Percentiles rank a stretch among this genome's conserved stretches.
Conservation (phyloP, 2,113 vertebrate genomes). For the Pampusana beccarii region DNA sequence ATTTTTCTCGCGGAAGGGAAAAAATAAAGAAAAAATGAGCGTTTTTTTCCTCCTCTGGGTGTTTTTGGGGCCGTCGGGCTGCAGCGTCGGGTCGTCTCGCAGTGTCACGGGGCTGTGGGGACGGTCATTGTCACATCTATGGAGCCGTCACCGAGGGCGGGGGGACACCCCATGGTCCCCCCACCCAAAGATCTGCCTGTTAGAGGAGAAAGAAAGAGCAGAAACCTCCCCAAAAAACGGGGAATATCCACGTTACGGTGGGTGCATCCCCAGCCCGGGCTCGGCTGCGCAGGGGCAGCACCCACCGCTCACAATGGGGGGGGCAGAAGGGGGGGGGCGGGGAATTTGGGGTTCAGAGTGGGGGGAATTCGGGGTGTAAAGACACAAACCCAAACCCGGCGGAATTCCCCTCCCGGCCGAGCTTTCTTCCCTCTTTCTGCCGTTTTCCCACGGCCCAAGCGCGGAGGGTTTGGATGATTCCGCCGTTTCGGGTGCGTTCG, state of each 20-base stretch:
- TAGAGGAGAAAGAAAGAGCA: neutral
- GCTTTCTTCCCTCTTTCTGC: neutral
- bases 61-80: neutral
- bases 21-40: rapidly evolving
- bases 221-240: too few species aligned
- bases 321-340: too few species aligned
- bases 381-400: neutral
- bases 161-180: too few species aligned
- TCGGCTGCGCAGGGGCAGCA: neutral
- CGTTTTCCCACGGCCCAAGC: neutral
- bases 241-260: rapidly evolving
- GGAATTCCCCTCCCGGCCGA: neutral
- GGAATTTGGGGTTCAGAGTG: neutral
- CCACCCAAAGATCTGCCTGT: neutral
- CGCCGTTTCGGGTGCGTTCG: neutral
- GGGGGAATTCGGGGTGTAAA: neutral
- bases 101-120: neutral
- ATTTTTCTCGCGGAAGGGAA: neutral
- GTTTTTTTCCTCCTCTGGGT: neutral
- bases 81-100: neutral
- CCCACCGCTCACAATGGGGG: neutral
- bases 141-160: neutral
- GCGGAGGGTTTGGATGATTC: neutral
- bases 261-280: too few species aligned
- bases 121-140: neutral